Percentiles rank a stretch among this genome's conserved stretches.
These are phyloP conservation scores for Corvus hawaiiensis DNA, from an alignment of 2,113 vertebrate genomes.

Conservation along the genomic window DNA sequence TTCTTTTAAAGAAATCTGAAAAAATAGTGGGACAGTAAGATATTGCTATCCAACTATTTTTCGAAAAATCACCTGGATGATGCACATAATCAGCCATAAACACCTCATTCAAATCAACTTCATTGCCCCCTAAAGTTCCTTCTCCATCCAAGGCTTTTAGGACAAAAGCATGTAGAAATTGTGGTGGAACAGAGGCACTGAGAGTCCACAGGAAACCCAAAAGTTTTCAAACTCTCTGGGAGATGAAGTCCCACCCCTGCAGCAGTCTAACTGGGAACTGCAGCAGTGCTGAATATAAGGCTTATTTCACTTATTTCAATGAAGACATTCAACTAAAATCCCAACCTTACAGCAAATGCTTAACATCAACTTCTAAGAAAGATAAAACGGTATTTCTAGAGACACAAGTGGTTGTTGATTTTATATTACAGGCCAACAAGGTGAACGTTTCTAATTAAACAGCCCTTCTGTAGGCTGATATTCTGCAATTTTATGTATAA, in stretches of 20 bases:
- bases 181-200: not conserved
- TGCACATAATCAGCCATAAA: not conserved
- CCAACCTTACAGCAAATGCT: not conserved
- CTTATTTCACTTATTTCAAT: not conserved
- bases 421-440: not conserved
- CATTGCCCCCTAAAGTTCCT: not conserved
- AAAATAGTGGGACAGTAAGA: not conserved
- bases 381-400: not conserved
- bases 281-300: not conserved
- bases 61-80: not conserved
- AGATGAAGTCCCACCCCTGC: not conserved
- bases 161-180: not conserved
- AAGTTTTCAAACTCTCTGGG: not conserved
- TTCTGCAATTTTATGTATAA: not conserved
- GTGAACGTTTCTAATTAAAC: slow-evolving; percentile 8
- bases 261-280: not conserved
- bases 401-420: not conserved
- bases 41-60: not conserved
- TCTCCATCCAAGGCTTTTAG: not conserved
- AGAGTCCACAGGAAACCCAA: not conserved
- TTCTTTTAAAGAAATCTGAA: not conserved
- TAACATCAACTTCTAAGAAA: not conserved
- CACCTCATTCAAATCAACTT: not conserved
- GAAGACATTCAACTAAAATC: not conserved
- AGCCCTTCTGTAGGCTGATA: not conserved